Base-by-base conservation (phyloP, 53 echinoderm and acorn worm species). In the Holothuria leucospilota region DNA sequence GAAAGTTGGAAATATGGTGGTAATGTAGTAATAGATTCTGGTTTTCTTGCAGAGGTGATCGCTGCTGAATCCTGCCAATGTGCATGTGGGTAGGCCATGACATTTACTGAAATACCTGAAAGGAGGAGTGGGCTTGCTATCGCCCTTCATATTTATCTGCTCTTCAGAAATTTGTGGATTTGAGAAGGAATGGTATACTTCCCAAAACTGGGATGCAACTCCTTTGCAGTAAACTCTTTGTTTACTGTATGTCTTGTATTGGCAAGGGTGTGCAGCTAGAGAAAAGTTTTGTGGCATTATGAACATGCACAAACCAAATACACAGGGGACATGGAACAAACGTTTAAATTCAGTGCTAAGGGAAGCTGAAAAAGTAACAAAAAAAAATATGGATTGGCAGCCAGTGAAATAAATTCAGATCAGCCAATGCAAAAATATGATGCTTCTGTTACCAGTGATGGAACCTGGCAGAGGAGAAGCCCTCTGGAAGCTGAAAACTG, bases 301-400 rank as follows among this genome's bases (percentile, higher is more conserved):
- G 71, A 70, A 70, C 71, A 70, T 28, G 71, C 71, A 70, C 23
- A n/a, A 25, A 38, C 71, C 71, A 70, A 30, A 28, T 29, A 70
- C 21, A 29, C 71, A 70, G 34, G 71, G 71, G 23, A 11, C 71
- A 70, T 70, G 71, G 29, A 29, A 70, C 71, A 70, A 24, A 12
- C 64, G 11, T 63, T 63, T 63, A 7, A 12, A 26, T 63, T 63
- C 64, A n/a, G 26, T 63, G n/a, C 26, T 63, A 26, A 63, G 26
- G 26, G n/a, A 24, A 63, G 11, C 6, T 63, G 64, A 63, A 63
- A 63, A n/a, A 24, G 26, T 63, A 11, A 12, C 64, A 24, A 63
- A 63, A 63, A 6, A 63, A 63, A 63, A 12, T 26, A 63, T 63
- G 64, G 64, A 6, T 63, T 26, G 23, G 64, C 64, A 63, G 64